Percentiles rank a stretch among this genome's conserved stretches.
These are phyloP conservation scores for Dallia pectoralis DNA, from an alignment of 2,797 vertebrate genomes.

Conservation along the genomic window DNA sequence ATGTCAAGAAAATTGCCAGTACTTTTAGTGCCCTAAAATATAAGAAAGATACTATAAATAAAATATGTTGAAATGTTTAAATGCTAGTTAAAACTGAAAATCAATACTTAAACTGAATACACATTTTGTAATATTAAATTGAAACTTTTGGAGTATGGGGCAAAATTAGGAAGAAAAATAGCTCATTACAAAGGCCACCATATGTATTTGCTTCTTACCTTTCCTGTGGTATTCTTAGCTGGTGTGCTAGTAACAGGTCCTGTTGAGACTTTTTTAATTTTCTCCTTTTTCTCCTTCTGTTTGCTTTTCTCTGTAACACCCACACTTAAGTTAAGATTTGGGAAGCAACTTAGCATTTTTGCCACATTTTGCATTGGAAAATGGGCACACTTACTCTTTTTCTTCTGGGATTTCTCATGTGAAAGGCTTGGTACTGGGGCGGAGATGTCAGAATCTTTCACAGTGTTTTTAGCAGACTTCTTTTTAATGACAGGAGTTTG, in stretches of 20 bases:
- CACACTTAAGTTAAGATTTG: background rate
- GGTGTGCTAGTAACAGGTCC: background rate
- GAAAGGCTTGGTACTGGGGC: background rate
- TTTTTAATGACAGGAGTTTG: background rate
- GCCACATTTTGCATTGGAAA: background rate
- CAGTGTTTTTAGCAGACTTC: background rate
- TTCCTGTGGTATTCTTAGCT: background rate
- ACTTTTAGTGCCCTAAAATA: too few relatives aligned
- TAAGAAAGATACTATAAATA: too few relatives aligned
- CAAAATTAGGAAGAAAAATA: too few relatives aligned
- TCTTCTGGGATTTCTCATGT: background rate
- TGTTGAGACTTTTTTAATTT: background rate
- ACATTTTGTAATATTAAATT: too few relatives aligned
- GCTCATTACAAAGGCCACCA: too few relatives aligned
- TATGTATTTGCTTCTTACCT: background rate
- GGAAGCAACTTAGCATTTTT: background rate
- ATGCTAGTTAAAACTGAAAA: too few relatives aligned
- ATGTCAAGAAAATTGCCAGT: too few relatives aligned
- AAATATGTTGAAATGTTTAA: too few relatives aligned
- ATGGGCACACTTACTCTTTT: constrained; percentile 1
- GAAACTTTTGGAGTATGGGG: too few relatives aligned
- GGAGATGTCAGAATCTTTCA: background rate
- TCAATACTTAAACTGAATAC: too few relatives aligned
- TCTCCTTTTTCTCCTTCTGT: background rate
- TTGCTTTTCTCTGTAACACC: constrained; percentile 4